Base-by-base conservation (phyloP, 2,797 vertebrate species). In the Ciconia nigra region DNA sequence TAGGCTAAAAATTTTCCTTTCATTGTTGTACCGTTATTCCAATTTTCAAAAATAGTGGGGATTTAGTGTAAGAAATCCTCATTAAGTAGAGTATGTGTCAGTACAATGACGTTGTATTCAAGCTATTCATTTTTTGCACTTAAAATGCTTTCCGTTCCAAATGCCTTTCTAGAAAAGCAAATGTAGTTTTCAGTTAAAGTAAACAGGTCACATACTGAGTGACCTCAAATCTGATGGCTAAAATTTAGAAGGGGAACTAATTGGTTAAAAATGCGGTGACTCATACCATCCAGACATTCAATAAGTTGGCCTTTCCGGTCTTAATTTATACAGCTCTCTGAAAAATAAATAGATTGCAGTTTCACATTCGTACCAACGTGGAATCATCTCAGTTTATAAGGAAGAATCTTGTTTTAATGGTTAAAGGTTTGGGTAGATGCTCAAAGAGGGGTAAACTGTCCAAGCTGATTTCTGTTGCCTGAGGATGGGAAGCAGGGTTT, bases 1-100 rank as follows among this genome's bases (percentile, higher is more conserved):
- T 73, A 93, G 28, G 62, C 65, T 74, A 91, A 92, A 78, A 96
- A 81, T 91, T 91, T 95, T 90, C 79, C 24, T 94, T 95, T 92
- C 41, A 5, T 79, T 69, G 70, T 86, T 89, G 66, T 73, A 83
- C 49, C 82, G 55, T 90, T 95, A 69, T 61, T 93, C 51, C 59
- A 22, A 5, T 89, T 67, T 59, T 71, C 62, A 73, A 76, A 82
- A 87, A 42, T 22, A 15, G 33, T 7, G 47, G 52, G 35, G 39
- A 70, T 59, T 88, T 88, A 52, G 35, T 89, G 77, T 55, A 88
- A 86, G 87, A 89, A 95, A 61, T 82, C 69, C 83, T 96, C 72
- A 44, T 96, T 93, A 90, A 90, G 76, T 46, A 66, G 77, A 85
- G 28, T 72, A 37, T 44, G 33, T 90, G 90, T 79, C 82, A 78